Percentiles rank a stretch among this genome's conserved stretches.
Evolutionary conservation across 2,888 invertebrate genomes (phyloP).

Genomic region (Gibbula magus): DNA sequence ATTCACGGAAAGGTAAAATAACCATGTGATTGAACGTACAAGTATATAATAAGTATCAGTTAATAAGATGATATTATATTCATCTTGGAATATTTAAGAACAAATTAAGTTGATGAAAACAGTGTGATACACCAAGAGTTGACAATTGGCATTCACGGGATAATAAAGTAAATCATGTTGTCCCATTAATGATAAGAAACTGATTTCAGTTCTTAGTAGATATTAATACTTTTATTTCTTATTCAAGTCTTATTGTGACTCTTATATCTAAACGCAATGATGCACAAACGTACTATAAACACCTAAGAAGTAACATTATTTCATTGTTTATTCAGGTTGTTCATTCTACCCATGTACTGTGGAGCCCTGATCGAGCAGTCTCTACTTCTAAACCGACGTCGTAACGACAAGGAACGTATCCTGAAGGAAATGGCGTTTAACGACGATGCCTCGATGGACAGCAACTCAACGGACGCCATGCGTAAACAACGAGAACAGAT

Average conservation of each 20-base stretch:
- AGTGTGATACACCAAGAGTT: no score
- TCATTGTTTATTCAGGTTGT: conserved; percentile 77
- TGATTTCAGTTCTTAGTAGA: no score
- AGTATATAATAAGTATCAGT: no score
- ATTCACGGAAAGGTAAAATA: conserved; percentile 62
- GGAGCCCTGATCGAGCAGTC: conserved; percentile 94
- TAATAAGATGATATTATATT: no score
- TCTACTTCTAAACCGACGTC: conserved; percentile 90
- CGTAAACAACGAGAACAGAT: conserved; percentile 50
- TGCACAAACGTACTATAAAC: no score
- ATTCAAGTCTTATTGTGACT: not conserved
- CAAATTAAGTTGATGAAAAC: no score
- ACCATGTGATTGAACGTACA: no score
- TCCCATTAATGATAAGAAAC: no score
- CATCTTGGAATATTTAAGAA: no score
- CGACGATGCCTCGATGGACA: conserved; percentile 53
- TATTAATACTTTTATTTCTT: not conserved
- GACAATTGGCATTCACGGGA: no score
- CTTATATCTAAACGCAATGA: not conserved
- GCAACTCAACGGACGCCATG: conserved; percentile 48
- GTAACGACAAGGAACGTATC: conserved; percentile 84
- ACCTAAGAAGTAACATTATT: not conserved
- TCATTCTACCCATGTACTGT: conserved; percentile 94
- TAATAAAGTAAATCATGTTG: no score
- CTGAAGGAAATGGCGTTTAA: conserved; percentile 48